A percentile compares a stretch with the other conserved stretches of the same genome.
Conservation (phyloP, 2,797 vertebrate genomes). For the Cyprinodon diabolis region DNA sequence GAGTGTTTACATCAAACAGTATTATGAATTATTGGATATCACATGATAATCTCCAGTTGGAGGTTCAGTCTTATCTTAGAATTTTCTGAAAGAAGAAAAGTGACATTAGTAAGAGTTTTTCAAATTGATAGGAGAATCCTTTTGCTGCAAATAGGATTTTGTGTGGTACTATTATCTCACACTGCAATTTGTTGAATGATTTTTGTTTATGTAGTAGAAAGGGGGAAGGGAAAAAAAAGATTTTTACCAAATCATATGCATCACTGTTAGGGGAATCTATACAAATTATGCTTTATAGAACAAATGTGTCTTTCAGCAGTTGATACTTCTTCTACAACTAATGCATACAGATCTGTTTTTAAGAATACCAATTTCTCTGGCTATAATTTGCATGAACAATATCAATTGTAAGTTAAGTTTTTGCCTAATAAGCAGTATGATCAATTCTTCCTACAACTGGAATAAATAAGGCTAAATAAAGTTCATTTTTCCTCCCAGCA, state of each 20-base stretch:
- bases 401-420: not conserved
- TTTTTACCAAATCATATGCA: not conserved
- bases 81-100: not conserved
- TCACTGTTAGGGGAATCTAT: too few relatives aligned
- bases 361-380: too few relatives aligned
- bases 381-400: too few relatives aligned
- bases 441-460: not conserved
- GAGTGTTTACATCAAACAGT: not conserved
- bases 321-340: not conserved
- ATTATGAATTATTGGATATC: not conserved
- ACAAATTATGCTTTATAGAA: not conserved
- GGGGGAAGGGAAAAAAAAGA: not conserved
- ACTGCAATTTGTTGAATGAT: too few relatives aligned
- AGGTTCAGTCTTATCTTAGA: not conserved
- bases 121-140: not conserved
- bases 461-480: too few relatives aligned
- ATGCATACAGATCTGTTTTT: not conserved
- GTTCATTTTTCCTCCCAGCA: not conserved
- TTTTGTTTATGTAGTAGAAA: not conserved
- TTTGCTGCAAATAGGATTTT: not conserved
- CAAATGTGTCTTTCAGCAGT: not conserved
- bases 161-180: not conserved
- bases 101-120: not conserved
- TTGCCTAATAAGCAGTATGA: not conserved
- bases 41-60: not conserved